Evolutionary conservation across 2,888 invertebrate species (phyloP), one percentile per base, ranked within the genome.

Genomic region (Poecilobothrus nobilitatus): DNA sequence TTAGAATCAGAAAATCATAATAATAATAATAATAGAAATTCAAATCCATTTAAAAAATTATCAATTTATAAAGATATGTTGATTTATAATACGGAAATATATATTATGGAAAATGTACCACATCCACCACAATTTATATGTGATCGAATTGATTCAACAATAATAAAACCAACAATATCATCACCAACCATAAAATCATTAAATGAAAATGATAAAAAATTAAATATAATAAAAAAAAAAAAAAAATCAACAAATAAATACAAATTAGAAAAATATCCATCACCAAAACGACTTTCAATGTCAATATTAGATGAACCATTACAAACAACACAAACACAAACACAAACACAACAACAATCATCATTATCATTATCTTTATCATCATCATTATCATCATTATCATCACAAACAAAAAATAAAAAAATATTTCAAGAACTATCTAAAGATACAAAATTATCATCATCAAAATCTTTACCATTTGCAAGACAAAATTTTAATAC

Each of bases 41-140:
- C 72, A n/a, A 69, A 71, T 66, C 70, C 71, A 62, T 69, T 75
- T 41, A 72, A 75, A 68, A 73, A 74, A 64, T 67, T 81, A 69
- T 81, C 80, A 62, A 80, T 77, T 6, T 78, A 78, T 62, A 80
- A 78, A 71, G 78, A 81, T 69, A 81, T 83, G 78, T 73, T 87
- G 71, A 79, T 86, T 5, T 83, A 85, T 71, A 86, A 86, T 71
- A 86, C 86, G 1, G 86, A 86, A 74, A 78, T 84, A 5, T 86
- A 76, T 81, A 86, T 73, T 70, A 80, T 71, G 81, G 86, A 86
- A 71, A 85, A 69, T 82, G 84, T 75, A 79, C 87, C 77, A 78
- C 84, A 70, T 76, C 83, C 71, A 73, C 86, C 78, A 69, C 84
- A 74, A 82, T 80, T 76, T 78, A 70, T 81, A 1, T 75, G 78